phyloP scores from a whole-genome alignment of 2,797 vertebrate genomes.

The Uromys caudimaculatus region DNA sequence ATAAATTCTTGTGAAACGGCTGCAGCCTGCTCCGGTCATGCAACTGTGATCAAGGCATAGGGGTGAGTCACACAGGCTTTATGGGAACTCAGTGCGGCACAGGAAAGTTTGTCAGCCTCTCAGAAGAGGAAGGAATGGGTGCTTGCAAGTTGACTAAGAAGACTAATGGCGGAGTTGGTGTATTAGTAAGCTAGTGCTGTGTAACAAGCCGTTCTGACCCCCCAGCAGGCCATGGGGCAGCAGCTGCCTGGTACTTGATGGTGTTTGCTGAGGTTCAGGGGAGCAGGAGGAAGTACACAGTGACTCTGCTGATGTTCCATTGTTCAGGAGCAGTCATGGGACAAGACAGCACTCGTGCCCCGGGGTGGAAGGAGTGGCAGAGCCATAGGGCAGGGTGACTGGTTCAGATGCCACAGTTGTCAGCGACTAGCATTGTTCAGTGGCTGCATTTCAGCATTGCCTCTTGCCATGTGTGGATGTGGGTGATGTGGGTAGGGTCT shows the following conservation, averaged over 20 bases:
- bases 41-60: neutral
- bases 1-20: constrained; percentile 52
- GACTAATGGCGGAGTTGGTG: neutral
- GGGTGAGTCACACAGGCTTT: neutral
- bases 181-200: neutral
- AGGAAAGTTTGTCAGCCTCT: neutral
- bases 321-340: neutral
- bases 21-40: constrained; percentile 13
- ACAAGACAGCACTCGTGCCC: neutral
- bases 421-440: neutral
- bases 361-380: neutral
- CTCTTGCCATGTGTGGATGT: neutral
- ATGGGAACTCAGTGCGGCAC: neutral
- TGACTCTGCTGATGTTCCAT: neutral
- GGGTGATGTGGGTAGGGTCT: neutral
- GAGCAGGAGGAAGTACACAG: neutral
- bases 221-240: neutral
- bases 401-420: neutral
- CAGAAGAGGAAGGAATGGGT: neutral
- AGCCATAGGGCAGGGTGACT: neutral
- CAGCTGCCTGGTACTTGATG: neutral
- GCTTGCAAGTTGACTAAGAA: neutral
- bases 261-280: neutral
- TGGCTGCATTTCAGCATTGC: neutral
- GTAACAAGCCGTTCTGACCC: neutral